These are phyloP conservation scores for Papilio polytes DNA, from an alignment of 1,140 invertebrate genomes.

Conservation along the genomic window DNA sequence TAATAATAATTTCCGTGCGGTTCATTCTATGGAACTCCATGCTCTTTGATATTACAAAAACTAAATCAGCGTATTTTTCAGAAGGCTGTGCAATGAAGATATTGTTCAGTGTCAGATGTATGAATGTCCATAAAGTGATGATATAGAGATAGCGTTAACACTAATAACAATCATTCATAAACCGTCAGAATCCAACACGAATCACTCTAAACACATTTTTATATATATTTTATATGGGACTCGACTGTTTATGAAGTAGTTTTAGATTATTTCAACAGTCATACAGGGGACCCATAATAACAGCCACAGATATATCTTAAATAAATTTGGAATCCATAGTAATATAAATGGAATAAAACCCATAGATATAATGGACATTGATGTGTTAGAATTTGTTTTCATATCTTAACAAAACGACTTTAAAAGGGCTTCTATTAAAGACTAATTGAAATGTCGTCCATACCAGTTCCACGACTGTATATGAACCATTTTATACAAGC, in stretches of 20 bases:
- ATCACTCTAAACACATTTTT: neutral
- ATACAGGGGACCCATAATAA: slow-evolving; percentile 55
- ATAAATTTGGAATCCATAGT: neutral
- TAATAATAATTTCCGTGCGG: neutral
- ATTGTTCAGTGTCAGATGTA: slow-evolving; percentile 78
- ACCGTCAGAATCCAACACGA: slow-evolving; percentile 60
- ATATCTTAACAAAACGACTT: neutral
- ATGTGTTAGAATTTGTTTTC: neutral
- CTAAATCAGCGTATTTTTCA: slow-evolving; percentile 78
- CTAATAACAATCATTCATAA: slow-evolving; percentile 77
- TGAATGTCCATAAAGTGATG: slow-evolving; percentile 80
- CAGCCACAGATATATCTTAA: neutral
- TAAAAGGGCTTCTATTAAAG: neutral
- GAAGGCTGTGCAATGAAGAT: slow-evolving; percentile 82
- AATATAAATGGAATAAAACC: neutral
- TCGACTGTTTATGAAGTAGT: slow-evolving; percentile 78
- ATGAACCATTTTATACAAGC: neutral
- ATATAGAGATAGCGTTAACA: slow-evolving; percentile 79
- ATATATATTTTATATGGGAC: slow-evolving; percentile 19
- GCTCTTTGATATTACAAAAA: slow-evolving; percentile 83
- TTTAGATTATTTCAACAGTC: slow-evolving; percentile 57
- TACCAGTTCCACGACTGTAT: neutral
- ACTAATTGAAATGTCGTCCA: neutral
- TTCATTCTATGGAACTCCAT: slow-evolving; percentile 42
- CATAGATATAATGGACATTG: neutral